Conservation (phyloP, 1,140 invertebrate genomes). For the Aethina tumida region DNA sequence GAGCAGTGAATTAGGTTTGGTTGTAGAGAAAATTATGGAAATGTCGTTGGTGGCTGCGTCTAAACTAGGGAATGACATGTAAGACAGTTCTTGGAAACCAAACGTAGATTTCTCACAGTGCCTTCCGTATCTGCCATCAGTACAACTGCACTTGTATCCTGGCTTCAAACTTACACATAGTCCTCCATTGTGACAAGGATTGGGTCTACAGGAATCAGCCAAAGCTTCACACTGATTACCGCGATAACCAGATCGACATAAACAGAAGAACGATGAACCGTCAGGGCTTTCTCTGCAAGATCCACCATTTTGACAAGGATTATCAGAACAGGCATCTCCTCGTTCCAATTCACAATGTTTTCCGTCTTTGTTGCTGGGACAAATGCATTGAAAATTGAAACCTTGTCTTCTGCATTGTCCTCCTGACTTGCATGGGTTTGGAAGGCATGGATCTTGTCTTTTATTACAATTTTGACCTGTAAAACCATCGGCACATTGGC, state of each 20-base stretch:
- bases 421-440: constrained; percentile 75
- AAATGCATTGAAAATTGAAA: constrained; percentile 73
- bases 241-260: constrained; percentile 79
- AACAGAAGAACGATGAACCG: constrained; percentile 78
- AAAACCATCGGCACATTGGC: constrained; percentile 70
- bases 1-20: constrained; percentile 72
- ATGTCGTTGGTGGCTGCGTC: constrained; percentile 85
- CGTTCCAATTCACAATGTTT: constrained; percentile 74
- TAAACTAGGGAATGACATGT: constrained; percentile 75
- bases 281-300: constrained; percentile 79
- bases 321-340: constrained; percentile 71
- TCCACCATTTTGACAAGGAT: constrained; percentile 81
- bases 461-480: constrained; percentile 69
- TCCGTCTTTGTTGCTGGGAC: constrained; percentile 66
- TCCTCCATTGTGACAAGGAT: constrained; percentile 79
- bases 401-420: constrained; percentile 73
- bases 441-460: constrained; percentile 81
- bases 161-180: constrained; percentile 72
- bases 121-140: constrained; percentile 74
- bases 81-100: constrained; percentile 82
- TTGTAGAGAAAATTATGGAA: constrained; percentile 83
- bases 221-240: constrained; percentile 80
- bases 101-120: constrained; percentile 84
- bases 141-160: constrained; percentile 80
- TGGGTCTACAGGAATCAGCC: constrained; percentile 79